Base-by-base conservation (phyloP, 2,888 invertebrate species). In the Archips xylosteana region DNA sequence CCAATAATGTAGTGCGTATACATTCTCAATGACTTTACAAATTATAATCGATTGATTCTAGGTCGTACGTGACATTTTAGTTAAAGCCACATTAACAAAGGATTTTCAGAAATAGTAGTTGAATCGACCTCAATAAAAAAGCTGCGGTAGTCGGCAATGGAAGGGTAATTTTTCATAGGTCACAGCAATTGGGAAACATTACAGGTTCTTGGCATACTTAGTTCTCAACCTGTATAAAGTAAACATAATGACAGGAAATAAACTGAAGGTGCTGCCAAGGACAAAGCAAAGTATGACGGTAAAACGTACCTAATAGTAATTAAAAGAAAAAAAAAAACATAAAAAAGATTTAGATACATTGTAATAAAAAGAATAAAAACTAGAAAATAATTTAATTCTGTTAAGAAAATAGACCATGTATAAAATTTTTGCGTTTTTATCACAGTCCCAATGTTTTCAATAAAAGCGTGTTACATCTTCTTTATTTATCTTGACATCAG, bases 101-200 rank as follows among this genome's bases (percentile, higher is more conserved):
- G 54, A 64, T 65, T 65, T 68, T 65, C 8, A 54, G 69, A 70
- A 74, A 65, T 39, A 54, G 62, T 57, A 51, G 64, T 61, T 64
- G 60, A 61, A 47, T 60, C 15, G 15, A 13, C 59, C 69, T 65
- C 54, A 70, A 74, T 60, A 51, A 65, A 70, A 69, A 49, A 13
- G 47, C 39, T 36, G 39, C 34, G 10, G 64, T 39, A 34, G 42
- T 34, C n/a, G 47, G 13, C 65, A 15, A 34, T 15, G n/a, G 60
- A 59, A 39, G 64, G 74, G 74, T 69, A 61, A 74, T 70, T 74
- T 74, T 74, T 74, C 69, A 70, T 51, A 45, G 13, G 42, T 65
- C 64, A 64, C 57, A 60, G 60, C 51, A 69, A 34, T 69, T 3
- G 39, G 15, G 51, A 23, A 15, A 39, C 60, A 64, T 74, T 51